A percentile compares a stretch with the other conserved stretches of the same genome.
These are phyloP conservation scores for Rhagoletis zephyria DNA, from an alignment of 1,140 invertebrate genomes.

Conservation along the genomic window DNA sequence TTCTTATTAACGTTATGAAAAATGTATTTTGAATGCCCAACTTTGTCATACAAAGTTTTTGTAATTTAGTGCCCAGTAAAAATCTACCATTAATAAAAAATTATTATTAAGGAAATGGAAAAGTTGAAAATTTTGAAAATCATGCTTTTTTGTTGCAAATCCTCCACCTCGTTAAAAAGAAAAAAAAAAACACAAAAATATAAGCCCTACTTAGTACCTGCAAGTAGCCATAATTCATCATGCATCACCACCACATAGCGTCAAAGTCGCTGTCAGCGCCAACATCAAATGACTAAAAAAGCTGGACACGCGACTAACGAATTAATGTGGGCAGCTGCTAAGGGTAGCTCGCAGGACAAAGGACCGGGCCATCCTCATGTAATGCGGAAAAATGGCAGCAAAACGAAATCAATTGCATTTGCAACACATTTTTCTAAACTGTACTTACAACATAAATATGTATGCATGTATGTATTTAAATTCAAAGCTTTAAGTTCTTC, in stretches of 20 bases:
- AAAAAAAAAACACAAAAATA: too few species aligned
- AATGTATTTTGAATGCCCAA: too few species aligned
- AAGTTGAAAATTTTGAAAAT: too few species aligned
- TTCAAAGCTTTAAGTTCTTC: not conserved
- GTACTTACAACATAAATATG: constrained; percentile 29
- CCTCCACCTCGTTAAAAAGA: too few species aligned
- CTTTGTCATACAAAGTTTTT: too few species aligned
- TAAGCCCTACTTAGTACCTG: not conserved
- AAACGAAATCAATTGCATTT: constrained; percentile 11
- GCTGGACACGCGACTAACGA: not conserved
- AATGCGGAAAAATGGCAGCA: not conserved
- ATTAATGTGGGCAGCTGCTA: not conserved
- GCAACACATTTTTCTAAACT: constrained; percentile 36
- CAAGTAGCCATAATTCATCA: not conserved
- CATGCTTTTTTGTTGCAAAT: too few species aligned
- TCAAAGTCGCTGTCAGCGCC: not conserved
- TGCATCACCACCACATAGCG: not conserved
- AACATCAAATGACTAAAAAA: too few species aligned
- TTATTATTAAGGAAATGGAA: too few species aligned
- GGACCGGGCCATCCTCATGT: not conserved
- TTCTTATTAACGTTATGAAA: too few species aligned
- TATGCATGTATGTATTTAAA: not conserved
- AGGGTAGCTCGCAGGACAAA: not conserved
- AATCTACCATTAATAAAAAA: too few species aligned
- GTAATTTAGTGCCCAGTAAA: too few species aligned